phyloP scores from a whole-genome alignment of 2,797 vertebrate species.

The Rhynchotus rufescens region DNA sequence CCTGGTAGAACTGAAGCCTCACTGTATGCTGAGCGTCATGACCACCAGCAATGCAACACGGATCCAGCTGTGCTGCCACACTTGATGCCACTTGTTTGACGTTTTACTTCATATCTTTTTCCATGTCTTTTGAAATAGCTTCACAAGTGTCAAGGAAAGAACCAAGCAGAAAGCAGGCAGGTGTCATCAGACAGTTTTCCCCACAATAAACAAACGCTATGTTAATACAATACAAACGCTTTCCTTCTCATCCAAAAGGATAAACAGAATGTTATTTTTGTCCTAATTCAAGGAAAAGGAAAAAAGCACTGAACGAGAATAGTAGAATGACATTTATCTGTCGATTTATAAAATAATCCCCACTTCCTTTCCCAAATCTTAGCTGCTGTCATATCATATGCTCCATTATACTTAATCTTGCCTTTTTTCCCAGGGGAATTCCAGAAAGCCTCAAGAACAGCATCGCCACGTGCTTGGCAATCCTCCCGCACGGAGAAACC shows the following conservation, averaged over 20 bases:
- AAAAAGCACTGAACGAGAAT: neutral
- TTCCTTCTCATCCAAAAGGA: constrained; percentile 12
- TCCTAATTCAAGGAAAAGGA: neutral
- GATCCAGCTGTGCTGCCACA: constrained; percentile 64
- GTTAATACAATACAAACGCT: constrained; percentile 43
- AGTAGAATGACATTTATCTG: fast-evolving
- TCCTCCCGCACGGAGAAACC: neutral
- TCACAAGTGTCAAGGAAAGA: constrained; percentile 46
- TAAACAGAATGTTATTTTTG: constrained; percentile 51
- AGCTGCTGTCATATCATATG: neutral
- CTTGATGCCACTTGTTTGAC: constrained; percentile 41
- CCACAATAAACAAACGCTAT: constrained; percentile 60
- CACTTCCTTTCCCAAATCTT: neutral
- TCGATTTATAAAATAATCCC: neutral
- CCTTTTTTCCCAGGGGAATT: neutral
- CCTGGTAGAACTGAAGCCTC: neutral
- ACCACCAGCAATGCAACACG: neutral
- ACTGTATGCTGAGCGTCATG: neutral
- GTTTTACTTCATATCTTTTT: neutral
- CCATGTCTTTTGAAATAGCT: constrained; percentile 33
- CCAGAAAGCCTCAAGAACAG: neutral
- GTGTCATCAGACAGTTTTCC: constrained; percentile 35
- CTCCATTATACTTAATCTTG: neutral
- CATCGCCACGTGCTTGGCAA: fast-evolving
- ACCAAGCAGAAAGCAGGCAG: constrained; percentile 52